Evolutionary conservation across 2,888 invertebrate genomes (phyloP).

Genomic region (Synanthedon andrenaeformis): DNA sequence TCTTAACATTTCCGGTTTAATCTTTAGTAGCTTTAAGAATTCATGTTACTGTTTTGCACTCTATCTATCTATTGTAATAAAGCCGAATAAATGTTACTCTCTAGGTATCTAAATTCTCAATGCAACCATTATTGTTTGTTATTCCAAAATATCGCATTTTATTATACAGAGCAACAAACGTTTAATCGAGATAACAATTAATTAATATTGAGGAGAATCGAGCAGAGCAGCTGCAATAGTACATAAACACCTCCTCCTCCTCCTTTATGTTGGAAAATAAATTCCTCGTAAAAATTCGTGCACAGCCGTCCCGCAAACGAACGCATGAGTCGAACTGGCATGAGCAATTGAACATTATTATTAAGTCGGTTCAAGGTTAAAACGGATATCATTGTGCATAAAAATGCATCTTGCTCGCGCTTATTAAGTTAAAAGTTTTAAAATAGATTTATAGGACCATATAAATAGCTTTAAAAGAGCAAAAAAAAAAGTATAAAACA

Average conservation of each 20-base stretch:
- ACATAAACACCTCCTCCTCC: conserved; percentile 22
- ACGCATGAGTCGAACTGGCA: conserved; percentile 12
- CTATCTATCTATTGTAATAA: too few species aligned
- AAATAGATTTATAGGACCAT: background rate
- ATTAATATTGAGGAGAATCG: conserved; percentile 13
- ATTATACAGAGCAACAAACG: too few species aligned
- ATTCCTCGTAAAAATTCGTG: conserved; percentile 32
- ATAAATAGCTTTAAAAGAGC: background rate
- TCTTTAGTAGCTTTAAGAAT: too few species aligned
- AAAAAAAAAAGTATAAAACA: conserved; percentile 22
- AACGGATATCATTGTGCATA: conserved; percentile 2
- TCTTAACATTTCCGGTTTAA: too few species aligned
- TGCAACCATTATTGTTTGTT: too few species aligned
- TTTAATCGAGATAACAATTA: too few species aligned
- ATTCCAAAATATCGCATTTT: too few species aligned
- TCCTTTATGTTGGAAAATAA: conserved; percentile 27
- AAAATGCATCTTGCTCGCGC: conserved; percentile 4
- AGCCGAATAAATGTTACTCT: too few species aligned
- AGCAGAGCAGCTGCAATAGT: conserved; percentile 23
- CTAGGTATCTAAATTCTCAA: too few species aligned
- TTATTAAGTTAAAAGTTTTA: background rate
- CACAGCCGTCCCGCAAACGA: conserved; percentile 18
- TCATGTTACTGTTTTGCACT: too few species aligned
- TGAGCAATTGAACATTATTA: conserved; percentile 11
- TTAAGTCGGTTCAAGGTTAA: conserved; percentile 14